phyloP scores from a whole-genome alignment of 1,140 invertebrate species.

The Aphelenchoides avenae region DNA sequence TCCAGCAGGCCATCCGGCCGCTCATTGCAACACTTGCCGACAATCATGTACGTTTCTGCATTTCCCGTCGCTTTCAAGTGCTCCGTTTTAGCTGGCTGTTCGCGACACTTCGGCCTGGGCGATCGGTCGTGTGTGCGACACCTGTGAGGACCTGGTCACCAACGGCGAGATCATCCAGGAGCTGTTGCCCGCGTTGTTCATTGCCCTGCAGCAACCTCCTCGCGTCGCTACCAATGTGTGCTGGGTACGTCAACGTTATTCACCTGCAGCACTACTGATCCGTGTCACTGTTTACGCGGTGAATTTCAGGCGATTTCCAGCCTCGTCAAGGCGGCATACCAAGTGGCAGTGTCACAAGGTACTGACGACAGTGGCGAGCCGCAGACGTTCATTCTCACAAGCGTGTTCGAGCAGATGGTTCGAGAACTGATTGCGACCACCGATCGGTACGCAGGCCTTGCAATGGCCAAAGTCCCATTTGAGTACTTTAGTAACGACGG shows the following conservation, averaged over 20 bases:
- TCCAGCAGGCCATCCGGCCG: conserved; percentile 91
- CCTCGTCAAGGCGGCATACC: conserved; percentile 92
- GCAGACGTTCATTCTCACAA: conserved; percentile 85
- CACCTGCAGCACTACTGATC: conserved; percentile 5
- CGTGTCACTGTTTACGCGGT: too few relatives aligned
- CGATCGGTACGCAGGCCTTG: conserved; percentile 79
- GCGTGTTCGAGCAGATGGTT: conserved; percentile 88
- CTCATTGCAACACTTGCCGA: conserved; percentile 91
- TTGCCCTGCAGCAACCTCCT: conserved; percentile 79
- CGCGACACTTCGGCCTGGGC: conserved; percentile 97
- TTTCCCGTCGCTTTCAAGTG: conserved; percentile 13
- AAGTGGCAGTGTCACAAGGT: conserved; percentile 66
- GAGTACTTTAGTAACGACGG: conserved; percentile 62
- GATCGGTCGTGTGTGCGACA: conserved; percentile 91
- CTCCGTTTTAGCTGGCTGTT: conserved; percentile 69
- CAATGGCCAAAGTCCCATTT: conserved; percentile 63
- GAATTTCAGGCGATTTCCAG: conserved; percentile 76
- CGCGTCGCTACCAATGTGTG: conserved; percentile 97
- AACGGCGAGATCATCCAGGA: conserved; percentile 76
- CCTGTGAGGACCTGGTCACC: conserved; percentile 91
- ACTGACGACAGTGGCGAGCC: conserved; percentile 69
- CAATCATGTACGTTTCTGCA: conserved; percentile 63
- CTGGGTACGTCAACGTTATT: conserved; percentile 67
- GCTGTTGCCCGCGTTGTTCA: conserved; percentile 80
- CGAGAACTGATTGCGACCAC: conserved; percentile 85